A percentile compares a stretch with the other conserved stretches of the same genome.
Conservation (phyloP, 1,140 invertebrate genomes). For the Cryptotermes secundus region DNA sequence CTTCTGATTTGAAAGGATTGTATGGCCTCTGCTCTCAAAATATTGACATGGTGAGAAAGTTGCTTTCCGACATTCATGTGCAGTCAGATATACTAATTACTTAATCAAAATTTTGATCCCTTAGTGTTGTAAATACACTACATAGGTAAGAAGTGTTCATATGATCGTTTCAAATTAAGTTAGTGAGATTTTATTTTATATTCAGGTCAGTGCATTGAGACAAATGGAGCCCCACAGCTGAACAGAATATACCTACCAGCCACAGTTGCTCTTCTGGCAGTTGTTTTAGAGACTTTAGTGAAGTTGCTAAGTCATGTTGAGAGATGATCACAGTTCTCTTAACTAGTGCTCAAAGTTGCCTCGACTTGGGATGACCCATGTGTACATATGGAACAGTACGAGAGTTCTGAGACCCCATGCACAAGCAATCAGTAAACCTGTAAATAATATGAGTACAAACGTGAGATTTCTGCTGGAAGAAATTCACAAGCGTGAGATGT, state of each 20-base stretch:
- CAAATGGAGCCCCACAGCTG: conserved; percentile 39
- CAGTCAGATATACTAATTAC: too few species aligned
- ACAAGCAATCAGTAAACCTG: not conserved
- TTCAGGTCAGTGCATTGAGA: conserved; percentile 51
- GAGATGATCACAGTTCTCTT: conserved; percentile 26
- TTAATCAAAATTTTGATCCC: too few species aligned
- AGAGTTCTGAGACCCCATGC: not conserved
- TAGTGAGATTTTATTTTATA: not conserved
- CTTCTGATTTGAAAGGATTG: too few species aligned
- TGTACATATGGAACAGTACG: not conserved
- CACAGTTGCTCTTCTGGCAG: conserved; percentile 35
- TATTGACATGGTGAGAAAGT: too few species aligned
- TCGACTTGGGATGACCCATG: not conserved
- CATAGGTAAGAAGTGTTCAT: too few species aligned
- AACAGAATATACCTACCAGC: conserved; percentile 43
- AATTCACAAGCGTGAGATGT: not conserved
- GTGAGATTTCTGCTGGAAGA: not conserved
- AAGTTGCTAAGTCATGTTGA: not conserved
- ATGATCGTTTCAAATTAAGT: too few species aligned
- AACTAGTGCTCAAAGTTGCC: not conserved
- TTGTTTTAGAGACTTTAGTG: not conserved
- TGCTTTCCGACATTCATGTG: too few species aligned
- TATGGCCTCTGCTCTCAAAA: too few species aligned
- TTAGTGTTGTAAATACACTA: too few species aligned
- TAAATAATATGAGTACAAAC: conserved; percentile 6